These are phyloP conservation scores for Microcebus griseorufus DNA, from an alignment of 2,113 vertebrate species.

Conservation along the genomic window DNA sequence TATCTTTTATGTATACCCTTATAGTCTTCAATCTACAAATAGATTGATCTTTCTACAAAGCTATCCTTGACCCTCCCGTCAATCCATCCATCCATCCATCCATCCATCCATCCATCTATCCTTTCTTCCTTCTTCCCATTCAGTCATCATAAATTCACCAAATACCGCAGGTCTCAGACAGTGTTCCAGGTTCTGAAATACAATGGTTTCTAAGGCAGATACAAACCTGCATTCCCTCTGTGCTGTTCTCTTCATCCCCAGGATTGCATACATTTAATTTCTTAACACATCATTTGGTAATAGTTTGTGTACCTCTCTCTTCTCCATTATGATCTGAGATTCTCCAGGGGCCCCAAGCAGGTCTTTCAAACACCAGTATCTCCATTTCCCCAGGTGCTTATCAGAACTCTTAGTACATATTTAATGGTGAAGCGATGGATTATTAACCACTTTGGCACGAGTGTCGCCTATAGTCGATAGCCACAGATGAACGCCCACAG, in stretches of 20 bases:
- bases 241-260: background rate
- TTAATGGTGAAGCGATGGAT: background rate
- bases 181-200: background rate
- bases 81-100: background rate
- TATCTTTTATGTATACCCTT: background rate
- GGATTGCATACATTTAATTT: background rate
- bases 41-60: conserved; percentile 1
- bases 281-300: background rate
- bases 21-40: background rate
- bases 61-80: background rate
- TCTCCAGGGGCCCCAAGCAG: background rate
- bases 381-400: background rate
- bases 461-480: no score
- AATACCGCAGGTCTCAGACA: background rate
- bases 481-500: no score
- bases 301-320: background rate
- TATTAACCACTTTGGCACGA: background rate
- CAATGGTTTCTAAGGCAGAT: background rate
- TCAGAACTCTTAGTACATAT: background rate
- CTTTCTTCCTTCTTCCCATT: background rate
- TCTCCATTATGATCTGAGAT: background rate
- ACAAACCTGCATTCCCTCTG: background rate
- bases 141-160: background rate
- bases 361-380: background rate
- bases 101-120: background rate